These are phyloP conservation scores for Pachypsylla venusta DNA, from an alignment of 1,140 invertebrate species.

Conservation along the genomic window DNA sequence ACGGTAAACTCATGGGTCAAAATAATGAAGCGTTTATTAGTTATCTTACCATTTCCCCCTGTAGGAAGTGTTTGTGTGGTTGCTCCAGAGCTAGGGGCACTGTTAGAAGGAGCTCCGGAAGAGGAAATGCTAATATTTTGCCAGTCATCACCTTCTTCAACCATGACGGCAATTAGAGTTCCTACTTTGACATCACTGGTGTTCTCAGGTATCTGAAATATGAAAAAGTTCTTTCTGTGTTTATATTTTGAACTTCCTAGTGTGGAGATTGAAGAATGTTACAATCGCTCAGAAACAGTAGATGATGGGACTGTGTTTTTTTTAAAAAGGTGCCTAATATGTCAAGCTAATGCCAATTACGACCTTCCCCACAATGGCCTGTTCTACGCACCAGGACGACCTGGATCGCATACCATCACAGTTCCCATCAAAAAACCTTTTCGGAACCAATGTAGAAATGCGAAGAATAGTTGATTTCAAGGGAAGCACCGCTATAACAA, in stretches of 20 bases:
- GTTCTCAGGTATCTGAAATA: conserved; percentile 44
- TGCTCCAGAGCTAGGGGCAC: conserved; percentile 20
- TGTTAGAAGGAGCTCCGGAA: conserved; percentile 50
- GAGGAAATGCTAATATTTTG: conserved; percentile 43
- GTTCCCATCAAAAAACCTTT: too few species aligned
- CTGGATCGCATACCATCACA: too few species aligned
- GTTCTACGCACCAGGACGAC: too few species aligned
- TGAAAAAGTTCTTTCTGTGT: neutral
- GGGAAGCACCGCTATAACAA: too few species aligned
- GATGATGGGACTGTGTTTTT: neutral
- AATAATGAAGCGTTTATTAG: too few species aligned
- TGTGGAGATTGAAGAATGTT: neutral
- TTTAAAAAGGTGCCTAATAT: neutral
- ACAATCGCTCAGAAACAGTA: neutral
- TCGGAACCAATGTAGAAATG: too few species aligned
- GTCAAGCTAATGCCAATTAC: too few species aligned
- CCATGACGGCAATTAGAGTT: conserved; percentile 75
- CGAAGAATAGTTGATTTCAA: too few species aligned
- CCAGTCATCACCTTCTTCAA: conserved; percentile 60
- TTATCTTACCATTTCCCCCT: conserved; percentile 18
- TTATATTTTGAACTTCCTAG: neutral
- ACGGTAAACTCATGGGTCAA: too few species aligned
- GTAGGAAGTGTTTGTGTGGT: conserved; percentile 25
- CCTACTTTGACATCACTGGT: conserved; percentile 71
- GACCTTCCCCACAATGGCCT: too few species aligned